phyloP scores from a whole-genome alignment of 2,888 invertebrate genomes.

The Polymixis lichenea region DNA sequence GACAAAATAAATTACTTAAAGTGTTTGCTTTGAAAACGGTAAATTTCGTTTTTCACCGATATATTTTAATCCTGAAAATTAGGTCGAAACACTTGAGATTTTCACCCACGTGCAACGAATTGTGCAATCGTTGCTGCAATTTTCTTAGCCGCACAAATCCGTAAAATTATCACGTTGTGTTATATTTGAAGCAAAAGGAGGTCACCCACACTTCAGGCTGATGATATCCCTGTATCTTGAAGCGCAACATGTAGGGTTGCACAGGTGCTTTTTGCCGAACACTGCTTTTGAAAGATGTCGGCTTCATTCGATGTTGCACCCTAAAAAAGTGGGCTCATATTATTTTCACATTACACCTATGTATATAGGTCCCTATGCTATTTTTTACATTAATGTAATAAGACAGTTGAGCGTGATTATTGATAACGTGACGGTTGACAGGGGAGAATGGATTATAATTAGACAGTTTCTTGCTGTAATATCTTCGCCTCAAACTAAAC shows the following conservation, averaged over 20 bases:
- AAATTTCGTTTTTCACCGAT: conserved; percentile 24
- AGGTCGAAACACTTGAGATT: conserved; percentile 35
- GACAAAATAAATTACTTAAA: conserved; percentile 2
- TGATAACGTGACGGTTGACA: too few relatives aligned
- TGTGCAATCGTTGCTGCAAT: conserved; percentile 57
- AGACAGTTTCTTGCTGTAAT: neutral
- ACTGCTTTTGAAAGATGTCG: neutral
- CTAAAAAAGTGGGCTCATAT: too few relatives aligned
- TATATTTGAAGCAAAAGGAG: conserved; percentile 63
- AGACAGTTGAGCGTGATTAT: too few relatives aligned
- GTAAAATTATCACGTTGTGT: conserved; percentile 57
- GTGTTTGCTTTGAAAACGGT: neutral
- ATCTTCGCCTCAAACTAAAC: neutral
- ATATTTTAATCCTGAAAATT: conserved; percentile 42
- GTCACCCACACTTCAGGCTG: conserved; percentile 57
- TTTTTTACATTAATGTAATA: too few relatives aligned
- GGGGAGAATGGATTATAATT: too few relatives aligned
- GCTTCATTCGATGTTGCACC: neutral
- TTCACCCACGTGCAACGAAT: conserved; percentile 56
- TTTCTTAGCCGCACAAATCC: conserved; percentile 50
- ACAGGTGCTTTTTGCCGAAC: neutral
- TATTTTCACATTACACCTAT: too few relatives aligned
- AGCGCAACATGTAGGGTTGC: conserved; percentile 39
- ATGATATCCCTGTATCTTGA: conserved; percentile 45
- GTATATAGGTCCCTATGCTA: neutral